Evolutionary conservation across 2,888 invertebrate genomes (phyloP), one percentile per base, ranked within the genome.

Genomic region (Mythimna lalbum): DNA sequence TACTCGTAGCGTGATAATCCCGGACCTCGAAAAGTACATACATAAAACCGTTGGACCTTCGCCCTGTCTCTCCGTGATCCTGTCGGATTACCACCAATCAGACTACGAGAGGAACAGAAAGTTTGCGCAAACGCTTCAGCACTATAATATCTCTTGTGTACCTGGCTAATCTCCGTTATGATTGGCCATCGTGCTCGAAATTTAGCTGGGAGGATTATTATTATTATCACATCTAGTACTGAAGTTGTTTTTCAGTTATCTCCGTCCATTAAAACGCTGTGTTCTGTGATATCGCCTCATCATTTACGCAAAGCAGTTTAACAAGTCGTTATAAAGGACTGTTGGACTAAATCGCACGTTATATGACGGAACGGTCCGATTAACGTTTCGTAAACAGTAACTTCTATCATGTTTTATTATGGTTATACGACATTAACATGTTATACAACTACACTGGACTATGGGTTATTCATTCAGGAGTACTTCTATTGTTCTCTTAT

Each of bases 301-400:
- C 71, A 76, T 72, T 61, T 68, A 53, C 50, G 50, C 39, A 59
- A 36, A 63, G 56, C 76, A 62, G 63, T 82, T 77, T 72, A 72
- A 74, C 69, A 72, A 69, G 69, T 80, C 71, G 47, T 76, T 81
- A 69, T 67, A 61, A 70, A 73, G 53, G 59, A 56, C 59, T 50
- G 64, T 73, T 69, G 77, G 63, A 60, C 66, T 64, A 57, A 68
- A 68, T 69, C 61, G 53, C 47, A 70, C 55, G n/a, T 69, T 68
- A 71, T 66, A 73, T 64, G 67, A 68, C 43, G 21, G 56, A 63
- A 27, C 68, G 61, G 61, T 36, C 65, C 63, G 39, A 57, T 33
- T 59, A 78, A 63, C 68, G n/a, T 82, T 63, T 65, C 27, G 57
- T 63, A 59, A 74, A 72, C 80, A 74, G 61, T 77, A 73, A 73